Evolutionary conservation across 2,797 vertebrate species (phyloP), one percentile per base, ranked within the genome.

Genomic region (Pampus argenteus): DNA sequence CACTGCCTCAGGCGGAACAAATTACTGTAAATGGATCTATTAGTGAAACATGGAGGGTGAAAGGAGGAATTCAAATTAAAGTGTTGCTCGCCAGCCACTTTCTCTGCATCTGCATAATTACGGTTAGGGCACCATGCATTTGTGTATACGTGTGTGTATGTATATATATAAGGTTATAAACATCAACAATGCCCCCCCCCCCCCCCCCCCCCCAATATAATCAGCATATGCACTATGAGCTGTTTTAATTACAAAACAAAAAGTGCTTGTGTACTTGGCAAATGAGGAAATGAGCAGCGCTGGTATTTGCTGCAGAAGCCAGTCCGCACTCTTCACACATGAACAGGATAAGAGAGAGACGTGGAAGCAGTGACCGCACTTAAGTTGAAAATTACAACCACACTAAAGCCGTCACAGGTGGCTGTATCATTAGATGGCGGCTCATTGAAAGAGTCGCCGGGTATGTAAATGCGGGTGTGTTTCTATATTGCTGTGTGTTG

Each of bases 171-270:
- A 76, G 87, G 84, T 81, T 70, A 83, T 61, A 83, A 88, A 77
- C 78, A 76, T 72, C 28, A 11, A 71, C 77, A 22, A n/a, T 34
- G 72, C 36, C 64, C 17, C 57, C 61, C 74, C 66, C 71, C 66
- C 58, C n/a, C n/a, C 36, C 64, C 17, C 57, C 61, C 74, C 66
- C 71, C 66, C 58, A n/a, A n/a, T n/a, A 61, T 83, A 81, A 89
- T 89, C 82, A 88, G 55, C 60, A 48, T 8, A 51, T 74, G 74
- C 73, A 54, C 50, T n/a, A 34, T 13, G 18, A 60, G 48, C 63
- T 11, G 60, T 48, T 86, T 83, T 91, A 92, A 94, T 93, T 90
- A 91, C 80, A 81, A 84, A 89, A n/a, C n/a, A n/a, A n/a, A 89
- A 71, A 44, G 55, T 66, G 26, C 38, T 40, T 47, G 70, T 57